These are phyloP conservation scores for Spizaetus ornatus DNA, from an alignment of 2,113 vertebrate species.

Conservation along the genomic window DNA sequence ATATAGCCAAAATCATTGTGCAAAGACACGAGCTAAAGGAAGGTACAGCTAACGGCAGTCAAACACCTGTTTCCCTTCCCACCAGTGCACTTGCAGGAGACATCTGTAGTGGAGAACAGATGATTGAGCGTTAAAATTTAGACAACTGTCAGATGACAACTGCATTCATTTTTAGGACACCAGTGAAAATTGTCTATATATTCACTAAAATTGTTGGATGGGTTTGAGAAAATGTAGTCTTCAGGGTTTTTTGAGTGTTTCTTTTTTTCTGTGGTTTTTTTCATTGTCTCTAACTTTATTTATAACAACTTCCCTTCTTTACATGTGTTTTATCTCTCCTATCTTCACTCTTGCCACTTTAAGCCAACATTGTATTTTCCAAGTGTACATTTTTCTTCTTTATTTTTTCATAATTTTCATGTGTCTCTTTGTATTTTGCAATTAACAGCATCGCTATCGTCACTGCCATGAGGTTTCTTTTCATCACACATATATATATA, in stretches of 20 bases:
- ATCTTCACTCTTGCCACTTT: neutral
- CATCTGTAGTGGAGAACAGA: neutral
- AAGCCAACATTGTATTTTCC: neutral
- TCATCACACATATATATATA: neutral
- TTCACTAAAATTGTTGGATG: neutral
- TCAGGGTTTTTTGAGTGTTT: neutral
- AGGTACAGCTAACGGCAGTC: accelerated
- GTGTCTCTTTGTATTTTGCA: neutral
- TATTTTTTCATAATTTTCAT: neutral
- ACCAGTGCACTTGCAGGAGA: neutral
- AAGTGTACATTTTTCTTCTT: neutral
- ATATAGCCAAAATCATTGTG: neutral
- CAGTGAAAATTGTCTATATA: neutral
- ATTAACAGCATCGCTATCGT: neutral
- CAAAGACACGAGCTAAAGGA: neutral
- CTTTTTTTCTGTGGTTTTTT: neutral
- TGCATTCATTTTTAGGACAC: neutral
- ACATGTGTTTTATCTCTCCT: neutral
- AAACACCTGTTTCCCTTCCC: neutral
- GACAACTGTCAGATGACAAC: neutral
- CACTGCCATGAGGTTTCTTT: neutral
- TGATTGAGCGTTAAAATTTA: neutral
- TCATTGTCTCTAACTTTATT: neutral
- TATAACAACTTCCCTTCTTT: neutral
- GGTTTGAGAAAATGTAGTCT: neutral